Evolutionary conservation across 1,140 invertebrate species (phyloP).

Genomic region (Lasaia peninsularis): DNA sequence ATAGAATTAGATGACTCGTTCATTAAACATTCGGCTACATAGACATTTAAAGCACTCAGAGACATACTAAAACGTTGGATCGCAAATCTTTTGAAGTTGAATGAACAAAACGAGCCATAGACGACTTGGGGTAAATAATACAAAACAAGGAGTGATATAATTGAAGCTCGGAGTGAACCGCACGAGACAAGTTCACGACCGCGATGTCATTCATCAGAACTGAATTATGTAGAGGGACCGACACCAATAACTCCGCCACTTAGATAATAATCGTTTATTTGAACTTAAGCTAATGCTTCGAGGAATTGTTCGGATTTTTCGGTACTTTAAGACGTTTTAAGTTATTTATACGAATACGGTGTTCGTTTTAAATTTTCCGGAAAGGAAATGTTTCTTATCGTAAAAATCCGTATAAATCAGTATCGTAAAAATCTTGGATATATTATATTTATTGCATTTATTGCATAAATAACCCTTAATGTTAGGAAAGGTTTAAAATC

Average conservation of each 20-base stretch:
- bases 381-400: too few relatives aligned
- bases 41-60: too few relatives aligned
- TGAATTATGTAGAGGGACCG: conserved; percentile 27
- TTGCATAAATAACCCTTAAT: too few relatives aligned
- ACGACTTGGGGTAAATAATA: conserved; percentile 21
- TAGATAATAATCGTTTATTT: conserved; percentile 1
- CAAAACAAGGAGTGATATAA: conserved; percentile 31
- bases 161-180: conserved; percentile 41
- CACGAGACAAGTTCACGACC: conserved; percentile 40
- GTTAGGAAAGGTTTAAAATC: too few relatives aligned
- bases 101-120: not conserved
- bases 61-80: too few relatives aligned
- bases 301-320: not conserved
- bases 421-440: too few relatives aligned
- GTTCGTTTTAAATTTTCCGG: too few relatives aligned
- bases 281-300: not conserved
- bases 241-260: not conserved
- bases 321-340: not conserved
- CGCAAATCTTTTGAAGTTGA: not conserved
- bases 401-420: too few relatives aligned
- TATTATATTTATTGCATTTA: too few relatives aligned
- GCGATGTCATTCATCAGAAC: conserved; percentile 33
- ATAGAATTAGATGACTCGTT: too few relatives aligned
- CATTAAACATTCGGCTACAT: too few relatives aligned
- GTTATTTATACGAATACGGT: not conserved